Evolutionary conservation across 2,797 vertebrate species (phyloP), one percentile per base, ranked within the genome.

Genomic region (Betta splendens): DNA sequence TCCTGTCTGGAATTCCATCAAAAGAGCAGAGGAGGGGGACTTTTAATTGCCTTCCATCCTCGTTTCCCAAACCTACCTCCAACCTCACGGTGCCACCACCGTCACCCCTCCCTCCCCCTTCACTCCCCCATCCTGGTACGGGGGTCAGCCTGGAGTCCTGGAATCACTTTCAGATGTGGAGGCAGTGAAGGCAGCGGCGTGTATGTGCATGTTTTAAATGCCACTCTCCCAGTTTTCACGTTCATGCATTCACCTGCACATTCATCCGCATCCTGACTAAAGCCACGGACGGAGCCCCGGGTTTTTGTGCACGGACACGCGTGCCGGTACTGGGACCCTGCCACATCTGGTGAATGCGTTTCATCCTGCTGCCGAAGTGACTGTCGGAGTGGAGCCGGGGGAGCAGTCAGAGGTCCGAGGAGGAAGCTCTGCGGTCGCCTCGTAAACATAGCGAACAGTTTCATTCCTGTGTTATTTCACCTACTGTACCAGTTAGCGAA

Each of bases 81-180:
- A 45, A 61, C 64, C 75, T 16, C 54, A 49, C 50, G 55, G 28
- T 18, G 21, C 37, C 28, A 9, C 37, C 28, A 9, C 42, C 48
- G 2, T 52, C 50, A 11, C 44, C 20, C 20, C 45, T 18, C 21
- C 37, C 28, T 9, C 31, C 37, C n/a, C 42, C 29, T 61, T 1
- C 50, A 47, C 39, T 28, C 62, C 51, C 40, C 42, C 69, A 57
- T 84, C 81, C 77, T 42, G 69, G 84, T 77, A 77, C 83, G 89
- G 86, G 86, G 87, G 81, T 85, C 60, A 20, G 66, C 51, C 69
- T 84, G 87, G 85, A 92, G 90, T 91, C 86, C 61, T 43, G 69
- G 77, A 91, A 93, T 92, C 87, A 75, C 87, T 93, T 91, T 91
- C 90, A 93, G 91, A 92, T 92, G 91, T 91, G 81, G 31, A 60